Conservation (phyloP, 2,113 vertebrate species). For the Dissostichus mawsoni region DNA sequence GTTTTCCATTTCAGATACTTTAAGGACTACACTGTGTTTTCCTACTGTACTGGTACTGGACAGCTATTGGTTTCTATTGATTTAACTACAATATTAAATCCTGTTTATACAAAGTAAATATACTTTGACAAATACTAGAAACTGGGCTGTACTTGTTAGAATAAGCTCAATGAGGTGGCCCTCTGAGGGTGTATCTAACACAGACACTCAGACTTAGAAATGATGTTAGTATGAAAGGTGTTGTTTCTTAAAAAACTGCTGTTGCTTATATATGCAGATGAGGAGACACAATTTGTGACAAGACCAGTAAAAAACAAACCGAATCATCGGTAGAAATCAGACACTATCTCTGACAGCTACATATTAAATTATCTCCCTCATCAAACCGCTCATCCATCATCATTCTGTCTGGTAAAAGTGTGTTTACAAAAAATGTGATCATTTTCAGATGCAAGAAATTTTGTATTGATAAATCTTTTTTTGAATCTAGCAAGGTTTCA, state of each 20-base stretch:
- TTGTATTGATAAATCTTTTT: not conserved
- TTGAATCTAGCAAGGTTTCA: not conserved
- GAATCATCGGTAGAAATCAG: slow-evolving; percentile 1
- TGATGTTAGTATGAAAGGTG: not conserved
- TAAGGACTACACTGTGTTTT: slow-evolving; percentile 1
- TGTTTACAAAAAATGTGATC: not conserved
- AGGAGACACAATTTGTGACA: not conserved
- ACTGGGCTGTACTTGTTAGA: not conserved
- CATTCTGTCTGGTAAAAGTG: not conserved
- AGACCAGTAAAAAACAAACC: not conserved
- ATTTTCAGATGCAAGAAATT: not conserved
- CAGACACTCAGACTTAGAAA: slow-evolving; percentile 31
- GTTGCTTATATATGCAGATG: not conserved
- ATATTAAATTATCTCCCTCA: not conserved
- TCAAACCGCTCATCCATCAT: not conserved
- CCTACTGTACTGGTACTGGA: no score
- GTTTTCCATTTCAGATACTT: slow-evolving; percentile 21
- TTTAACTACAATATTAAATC: not conserved
- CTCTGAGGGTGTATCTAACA: slow-evolving; percentile 33
- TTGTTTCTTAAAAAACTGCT: slow-evolving; percentile 28
- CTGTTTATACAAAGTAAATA: slow-evolving; percentile 8
- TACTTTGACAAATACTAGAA: slow-evolving; percentile 1
- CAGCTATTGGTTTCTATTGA: not conserved
- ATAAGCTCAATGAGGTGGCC: slow-evolving; percentile 27
- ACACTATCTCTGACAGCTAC: not conserved